phyloP scores from a whole-genome alignment of 2,797 vertebrate genomes.

The Lates japonicus region DNA sequence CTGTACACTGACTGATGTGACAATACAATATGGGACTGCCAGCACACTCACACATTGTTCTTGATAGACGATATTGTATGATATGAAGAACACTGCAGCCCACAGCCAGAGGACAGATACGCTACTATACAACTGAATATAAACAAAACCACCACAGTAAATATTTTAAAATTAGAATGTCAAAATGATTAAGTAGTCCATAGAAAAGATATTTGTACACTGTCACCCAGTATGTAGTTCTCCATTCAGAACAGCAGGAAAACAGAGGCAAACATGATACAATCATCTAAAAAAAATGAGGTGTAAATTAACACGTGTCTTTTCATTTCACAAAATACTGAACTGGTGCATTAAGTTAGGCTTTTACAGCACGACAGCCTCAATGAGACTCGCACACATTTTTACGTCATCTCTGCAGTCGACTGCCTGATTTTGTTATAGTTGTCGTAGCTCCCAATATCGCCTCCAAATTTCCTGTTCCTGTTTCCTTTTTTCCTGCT shows the following conservation, averaged over 20 bases:
- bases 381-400: constrained; percentile 62
- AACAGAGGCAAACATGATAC: constrained; percentile 4
- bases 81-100: constrained; percentile 45
- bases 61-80: constrained; percentile 33
- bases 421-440: constrained; percentile 40
- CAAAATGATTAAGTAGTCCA: constrained; percentile 47
- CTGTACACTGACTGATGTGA: constrained; percentile 44
- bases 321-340: constrained; percentile 34
- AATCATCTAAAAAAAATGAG: constrained; percentile 19
- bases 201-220: constrained; percentile 44
- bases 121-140: constrained; percentile 19
- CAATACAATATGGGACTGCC: constrained; percentile 39
- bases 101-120: constrained; percentile 43
- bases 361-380: constrained; percentile 57
- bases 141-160: constrained; percentile 30
- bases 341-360: constrained; percentile 14
- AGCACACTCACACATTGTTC: constrained; percentile 38
- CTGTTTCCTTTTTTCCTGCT: constrained; percentile 26
- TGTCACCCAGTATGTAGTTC: constrained; percentile 12
- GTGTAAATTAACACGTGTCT: constrained; percentile 5
- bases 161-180: constrained; percentile 34
- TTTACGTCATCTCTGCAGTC: constrained; percentile 50
- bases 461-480: constrained; percentile 20
- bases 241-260: background rate
- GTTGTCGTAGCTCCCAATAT: constrained; percentile 23